Evolutionary conservation across 2,888 invertebrate genomes (phyloP).

Genomic region (Quadroppia sp.): DNA sequence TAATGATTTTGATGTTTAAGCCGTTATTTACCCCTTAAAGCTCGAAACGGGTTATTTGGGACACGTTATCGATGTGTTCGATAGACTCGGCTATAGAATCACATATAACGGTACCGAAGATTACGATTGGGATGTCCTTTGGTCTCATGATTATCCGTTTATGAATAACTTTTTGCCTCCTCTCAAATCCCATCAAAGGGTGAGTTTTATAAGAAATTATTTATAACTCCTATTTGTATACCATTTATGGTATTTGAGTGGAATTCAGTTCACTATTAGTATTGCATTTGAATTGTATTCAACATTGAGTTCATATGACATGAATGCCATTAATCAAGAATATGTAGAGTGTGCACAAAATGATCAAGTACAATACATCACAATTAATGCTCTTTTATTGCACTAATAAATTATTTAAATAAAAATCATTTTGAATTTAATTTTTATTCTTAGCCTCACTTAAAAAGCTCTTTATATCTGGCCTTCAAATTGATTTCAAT

Average conservation of each 20-base stretch:
- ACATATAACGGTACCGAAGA: slow-evolving; percentile 48
- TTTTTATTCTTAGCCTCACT: no score
- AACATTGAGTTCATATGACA: no score
- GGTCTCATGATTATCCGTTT: slow-evolving; percentile 94
- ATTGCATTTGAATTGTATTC: no score
- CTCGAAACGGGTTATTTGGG: slow-evolving; percentile 66
- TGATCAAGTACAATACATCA: no score
- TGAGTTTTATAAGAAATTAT: slow-evolving; percentile 47
- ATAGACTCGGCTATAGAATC: slow-evolving; percentile 66
- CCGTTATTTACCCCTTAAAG: slow-evolving; percentile 1
- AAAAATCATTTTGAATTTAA: no score
- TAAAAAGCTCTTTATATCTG: no score
- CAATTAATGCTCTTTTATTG: no score
- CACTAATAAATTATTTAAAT: no score
- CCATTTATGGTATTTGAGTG: background rate
- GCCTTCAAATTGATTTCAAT: no score
- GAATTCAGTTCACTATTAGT: background rate
- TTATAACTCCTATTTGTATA: background rate
- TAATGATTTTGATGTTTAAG: background rate
- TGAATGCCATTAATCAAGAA: no score
- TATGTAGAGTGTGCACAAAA: no score
- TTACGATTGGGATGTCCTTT: slow-evolving; percentile 76
- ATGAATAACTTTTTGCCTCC: slow-evolving; percentile 49
- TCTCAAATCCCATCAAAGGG: slow-evolving; percentile 67
- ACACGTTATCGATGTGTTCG: slow-evolving; percentile 75